A percentile compares a stretch with the other conserved stretches of the same genome.
Conservation (phyloP, 2,888 invertebrate species). For the Hirtodrosophila cameraria region DNA sequence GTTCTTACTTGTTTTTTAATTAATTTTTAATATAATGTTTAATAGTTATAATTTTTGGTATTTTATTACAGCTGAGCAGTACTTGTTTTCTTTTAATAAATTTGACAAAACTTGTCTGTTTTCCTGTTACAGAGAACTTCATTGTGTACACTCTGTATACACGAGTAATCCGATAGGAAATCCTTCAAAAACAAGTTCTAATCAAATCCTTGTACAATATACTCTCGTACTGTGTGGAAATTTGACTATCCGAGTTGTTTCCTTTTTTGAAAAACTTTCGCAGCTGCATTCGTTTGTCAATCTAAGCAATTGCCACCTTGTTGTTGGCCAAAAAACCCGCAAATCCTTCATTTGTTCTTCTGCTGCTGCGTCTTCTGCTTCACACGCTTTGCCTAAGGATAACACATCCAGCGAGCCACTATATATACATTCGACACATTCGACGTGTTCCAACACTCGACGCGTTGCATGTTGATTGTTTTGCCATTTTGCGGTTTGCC, state of each 20-base stretch:
- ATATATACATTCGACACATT: neutral
- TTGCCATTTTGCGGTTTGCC: slow-evolving; percentile 75
- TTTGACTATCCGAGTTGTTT: slow-evolving; percentile 29
- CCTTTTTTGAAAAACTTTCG: slow-evolving; percentile 8
- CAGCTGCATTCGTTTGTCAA: slow-evolving; percentile 31
- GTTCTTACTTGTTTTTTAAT: too few relatives aligned
- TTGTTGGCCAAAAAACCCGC: neutral
- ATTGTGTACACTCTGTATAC: neutral
- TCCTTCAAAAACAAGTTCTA: slow-evolving; percentile 20
- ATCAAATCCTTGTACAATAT: slow-evolving; percentile 3
- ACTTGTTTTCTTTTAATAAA: too few relatives aligned
- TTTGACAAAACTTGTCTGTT: too few relatives aligned
- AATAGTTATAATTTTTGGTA: too few relatives aligned
- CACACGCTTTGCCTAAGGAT: slow-evolving; percentile 7
- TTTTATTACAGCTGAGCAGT: too few relatives aligned
- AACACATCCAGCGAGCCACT: slow-evolving; percentile 24
- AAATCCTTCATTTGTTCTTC: slow-evolving; percentile 18
- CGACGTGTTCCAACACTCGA: slow-evolving; percentile 35
- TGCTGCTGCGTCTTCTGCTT: neutral
- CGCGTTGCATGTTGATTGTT: slow-evolving; percentile 71
- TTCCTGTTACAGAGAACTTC: too few relatives aligned
- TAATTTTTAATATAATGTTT: too few relatives aligned
- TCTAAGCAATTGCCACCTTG: slow-evolving; percentile 40
- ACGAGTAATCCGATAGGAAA: slow-evolving; percentile 12
- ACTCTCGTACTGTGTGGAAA: slow-evolving; percentile 9